Base-by-base conservation (phyloP, 2,888 invertebrate genomes). In the Allacma fusca region DNA sequence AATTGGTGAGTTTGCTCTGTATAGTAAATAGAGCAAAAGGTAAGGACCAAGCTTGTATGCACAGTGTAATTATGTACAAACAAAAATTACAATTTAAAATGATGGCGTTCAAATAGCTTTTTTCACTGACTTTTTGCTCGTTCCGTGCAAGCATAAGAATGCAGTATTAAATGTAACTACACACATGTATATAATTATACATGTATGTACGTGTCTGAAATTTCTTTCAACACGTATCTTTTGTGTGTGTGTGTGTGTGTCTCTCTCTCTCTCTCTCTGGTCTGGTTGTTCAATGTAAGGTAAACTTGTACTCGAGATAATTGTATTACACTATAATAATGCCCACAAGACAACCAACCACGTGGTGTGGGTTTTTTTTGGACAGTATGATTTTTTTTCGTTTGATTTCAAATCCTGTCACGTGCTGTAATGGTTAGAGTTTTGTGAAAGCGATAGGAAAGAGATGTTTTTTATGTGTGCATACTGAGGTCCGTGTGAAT, bases 371-470 rank as follows among this genome's bases (percentile, higher is more conserved):
- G n/a, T n/a, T n/a, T n/a, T n/a, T n/a, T n/a, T n/a, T 24, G 19
- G 19, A 23, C 62, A 24, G 19, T 9, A 24, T 29, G n/a, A 23
- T 40, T 34, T 21, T 23, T 40, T 29, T 67, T 28, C 67, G 29
- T 67, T 40, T 68, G 16, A 68, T 40, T 68, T 43, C 19, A 23
- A 68, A 40, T 68, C 40, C 23, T 19, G 40, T 68, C 68, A 68
- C 68, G 68, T 68, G 34, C 68, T 68, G 7, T 21, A 23, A 40
- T 68, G 68, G 68, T 68, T 40, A 40, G 5, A 68, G 34, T 68
- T 40, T 68, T 68, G 40, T 68, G 68, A 68, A 65, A 65, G 65
- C 28, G 26, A 65, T 29, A 65, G 29, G 19, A n/a, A 62, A 65
- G 26, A 24, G 62, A 24, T 24, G 24, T 12, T 62, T 62, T 13